phyloP scores from a whole-genome alignment of 2,888 invertebrate species.

The Cancer borealis region DNA sequence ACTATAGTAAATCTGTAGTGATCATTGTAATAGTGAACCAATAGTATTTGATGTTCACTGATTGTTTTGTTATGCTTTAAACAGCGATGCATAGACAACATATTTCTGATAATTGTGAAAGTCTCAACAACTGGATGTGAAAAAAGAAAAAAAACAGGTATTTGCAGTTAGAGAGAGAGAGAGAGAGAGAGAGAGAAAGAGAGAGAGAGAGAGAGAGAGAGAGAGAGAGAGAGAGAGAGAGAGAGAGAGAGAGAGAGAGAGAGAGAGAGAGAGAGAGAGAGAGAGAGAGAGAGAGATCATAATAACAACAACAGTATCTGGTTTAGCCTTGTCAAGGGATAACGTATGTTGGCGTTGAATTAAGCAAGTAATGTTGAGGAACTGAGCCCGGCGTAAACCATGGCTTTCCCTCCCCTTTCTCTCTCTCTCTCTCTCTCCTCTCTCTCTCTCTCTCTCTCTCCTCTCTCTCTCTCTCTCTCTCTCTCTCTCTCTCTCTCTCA shows the following conservation, averaged over 20 bases:
- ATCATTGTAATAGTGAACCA: no score
- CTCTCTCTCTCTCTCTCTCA: neutral
- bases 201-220: conserved; percentile 8
- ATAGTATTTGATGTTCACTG: no score
- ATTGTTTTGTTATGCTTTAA: no score
- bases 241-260: neutral
- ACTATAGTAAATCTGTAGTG: no score
- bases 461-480: conserved; percentile 12
- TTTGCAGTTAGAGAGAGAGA: neutral
- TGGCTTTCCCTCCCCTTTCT: neutral
- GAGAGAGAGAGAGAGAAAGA: conserved; percentile 32
- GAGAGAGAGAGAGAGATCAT: neutral
- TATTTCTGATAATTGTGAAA: neutral
- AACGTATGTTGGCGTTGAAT: neutral
- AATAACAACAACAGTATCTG: neutral
- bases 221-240: neutral
- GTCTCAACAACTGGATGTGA: neutral
- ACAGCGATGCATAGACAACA: no score
- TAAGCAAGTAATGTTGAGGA: neutral
- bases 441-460: conserved; percentile 33
- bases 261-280: conserved; percentile 6
- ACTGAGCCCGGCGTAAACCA: no score
- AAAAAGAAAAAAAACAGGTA: neutral
- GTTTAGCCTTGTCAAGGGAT: neutral
- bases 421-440: conserved; percentile 25